Percentiles rank a stretch among this genome's conserved stretches.
Conservation (phyloP, 1,140 invertebrate genomes). For the Portunus trituberculatus region DNA sequence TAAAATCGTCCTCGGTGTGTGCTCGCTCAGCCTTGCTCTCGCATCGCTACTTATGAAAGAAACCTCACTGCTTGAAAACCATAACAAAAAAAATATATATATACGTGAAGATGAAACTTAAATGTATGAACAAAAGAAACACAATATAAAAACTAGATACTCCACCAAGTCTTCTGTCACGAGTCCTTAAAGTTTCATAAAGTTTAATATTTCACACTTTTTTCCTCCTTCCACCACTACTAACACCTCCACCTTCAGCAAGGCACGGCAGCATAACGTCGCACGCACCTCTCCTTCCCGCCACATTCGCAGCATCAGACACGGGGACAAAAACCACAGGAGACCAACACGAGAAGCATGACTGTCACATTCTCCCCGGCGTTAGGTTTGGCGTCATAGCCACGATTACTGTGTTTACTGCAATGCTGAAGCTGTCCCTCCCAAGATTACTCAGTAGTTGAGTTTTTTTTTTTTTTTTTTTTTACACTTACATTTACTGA, state of each 20-base stretch:
- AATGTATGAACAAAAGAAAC: background rate
- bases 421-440: constrained; percentile 29
- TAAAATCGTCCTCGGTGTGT: constrained; percentile 22
- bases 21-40: background rate
- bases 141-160: background rate
- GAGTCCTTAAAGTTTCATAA: background rate
- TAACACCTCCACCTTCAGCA: background rate
- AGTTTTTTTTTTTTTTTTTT: background rate
- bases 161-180: background rate
- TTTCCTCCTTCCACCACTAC: background rate
- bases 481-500: background rate
- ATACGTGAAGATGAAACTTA: background rate
- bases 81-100: background rate
- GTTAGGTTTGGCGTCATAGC: background rate
- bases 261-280: too few relatives aligned
- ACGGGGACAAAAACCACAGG: constrained; percentile 6
- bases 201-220: background rate
- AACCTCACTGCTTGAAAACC: background rate
- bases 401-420: constrained; percentile 49
- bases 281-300: background rate
- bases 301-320: background rate
- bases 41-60: constrained; percentile 11
- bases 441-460: background rate
- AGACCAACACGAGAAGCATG: background rate
- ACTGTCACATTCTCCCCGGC: background rate